Evolutionary conservation across 2,888 invertebrate species (phyloP).

Genomic region (Ophion obscuratus): DNA sequence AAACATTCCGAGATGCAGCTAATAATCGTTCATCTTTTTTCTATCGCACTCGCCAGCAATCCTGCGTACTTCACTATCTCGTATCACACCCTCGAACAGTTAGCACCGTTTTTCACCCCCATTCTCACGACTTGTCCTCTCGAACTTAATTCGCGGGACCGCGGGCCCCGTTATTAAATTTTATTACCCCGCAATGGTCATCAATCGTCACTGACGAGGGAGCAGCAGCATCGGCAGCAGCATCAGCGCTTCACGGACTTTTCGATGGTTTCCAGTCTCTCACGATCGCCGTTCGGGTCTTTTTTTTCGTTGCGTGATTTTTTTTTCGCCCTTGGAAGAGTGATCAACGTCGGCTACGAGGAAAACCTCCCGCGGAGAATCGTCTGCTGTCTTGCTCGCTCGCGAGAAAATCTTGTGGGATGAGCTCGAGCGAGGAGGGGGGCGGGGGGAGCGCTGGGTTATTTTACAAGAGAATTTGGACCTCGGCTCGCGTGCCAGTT

Average conservation of each 20-base stretch:
- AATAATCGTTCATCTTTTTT: too few relatives aligned
- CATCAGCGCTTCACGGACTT: constrained; percentile 8
- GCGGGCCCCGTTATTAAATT: background rate
- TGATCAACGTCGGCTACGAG: constrained; percentile 44
- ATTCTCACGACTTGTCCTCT: too few relatives aligned
- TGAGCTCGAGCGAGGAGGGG: background rate
- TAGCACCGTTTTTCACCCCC: too few relatives aligned
- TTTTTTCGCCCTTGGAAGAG: constrained; percentile 24
- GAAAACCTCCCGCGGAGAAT: constrained; percentile 59
- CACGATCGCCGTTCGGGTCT: background rate
- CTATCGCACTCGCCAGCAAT: too few relatives aligned
- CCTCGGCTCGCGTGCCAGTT: constrained; percentile 63
- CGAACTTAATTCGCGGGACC: background rate
- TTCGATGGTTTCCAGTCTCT: constrained; percentile 1
- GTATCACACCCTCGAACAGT: too few relatives aligned
- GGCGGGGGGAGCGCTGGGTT: background rate
- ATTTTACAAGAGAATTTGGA: constrained; percentile 52
- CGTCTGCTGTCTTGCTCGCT: constrained; percentile 6
- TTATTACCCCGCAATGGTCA: constrained; percentile 9
- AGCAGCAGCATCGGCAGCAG: background rate
- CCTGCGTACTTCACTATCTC: too few relatives aligned
- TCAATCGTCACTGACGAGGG: constrained; percentile 25
- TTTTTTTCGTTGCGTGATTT: background rate
- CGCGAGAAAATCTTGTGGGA: background rate
- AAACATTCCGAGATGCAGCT: too few relatives aligned